Evolutionary conservation across 1,140 invertebrate species (phyloP).

Genomic region (Drosophila kepulauana): DNA sequence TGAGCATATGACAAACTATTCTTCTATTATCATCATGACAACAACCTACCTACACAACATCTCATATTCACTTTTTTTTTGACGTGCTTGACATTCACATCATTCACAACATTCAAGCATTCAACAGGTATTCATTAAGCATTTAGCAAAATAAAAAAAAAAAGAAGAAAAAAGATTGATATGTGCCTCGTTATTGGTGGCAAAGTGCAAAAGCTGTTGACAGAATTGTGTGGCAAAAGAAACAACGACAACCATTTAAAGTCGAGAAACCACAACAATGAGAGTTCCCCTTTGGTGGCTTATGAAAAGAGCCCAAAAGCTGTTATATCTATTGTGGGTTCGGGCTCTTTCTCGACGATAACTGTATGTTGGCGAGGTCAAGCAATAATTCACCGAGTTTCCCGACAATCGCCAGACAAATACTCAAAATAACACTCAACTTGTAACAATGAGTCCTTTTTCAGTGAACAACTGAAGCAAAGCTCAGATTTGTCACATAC

Average conservation of each 20-base stretch:
- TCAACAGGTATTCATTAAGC: conserved; percentile 13
- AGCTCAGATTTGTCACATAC: background rate
- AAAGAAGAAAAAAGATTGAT: conserved; percentile 14
- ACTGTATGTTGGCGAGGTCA: conserved; percentile 8
- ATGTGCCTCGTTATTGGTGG: conserved; percentile 18
- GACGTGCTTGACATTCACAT: conserved; percentile 39
- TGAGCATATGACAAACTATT: conserved; percentile 20
- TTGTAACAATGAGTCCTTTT: background rate
- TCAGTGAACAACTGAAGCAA: background rate
- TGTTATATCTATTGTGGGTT: background rate
- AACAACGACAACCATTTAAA: conserved; percentile 34
- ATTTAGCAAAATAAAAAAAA: conserved; percentile 1
- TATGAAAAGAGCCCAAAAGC: conserved; percentile 6
- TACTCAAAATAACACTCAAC: background rate
- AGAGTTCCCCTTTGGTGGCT: background rate
- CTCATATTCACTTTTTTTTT: conserved; percentile 14
- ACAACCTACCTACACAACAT: conserved; percentile 29
- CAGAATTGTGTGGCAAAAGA: conserved; percentile 9
- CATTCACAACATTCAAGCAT: conserved; percentile 9
- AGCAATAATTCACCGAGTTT: conserved; percentile 20
- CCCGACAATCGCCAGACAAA: background rate
- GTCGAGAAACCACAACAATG: conserved; percentile 4
- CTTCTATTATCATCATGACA: conserved; percentile 32
- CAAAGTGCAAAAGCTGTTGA: conserved; percentile 37
- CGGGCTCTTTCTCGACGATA: background rate